These are phyloP conservation scores for Blastobasis adustella DNA, from an alignment of 2,888 invertebrate genomes.

Conservation along the genomic window DNA sequence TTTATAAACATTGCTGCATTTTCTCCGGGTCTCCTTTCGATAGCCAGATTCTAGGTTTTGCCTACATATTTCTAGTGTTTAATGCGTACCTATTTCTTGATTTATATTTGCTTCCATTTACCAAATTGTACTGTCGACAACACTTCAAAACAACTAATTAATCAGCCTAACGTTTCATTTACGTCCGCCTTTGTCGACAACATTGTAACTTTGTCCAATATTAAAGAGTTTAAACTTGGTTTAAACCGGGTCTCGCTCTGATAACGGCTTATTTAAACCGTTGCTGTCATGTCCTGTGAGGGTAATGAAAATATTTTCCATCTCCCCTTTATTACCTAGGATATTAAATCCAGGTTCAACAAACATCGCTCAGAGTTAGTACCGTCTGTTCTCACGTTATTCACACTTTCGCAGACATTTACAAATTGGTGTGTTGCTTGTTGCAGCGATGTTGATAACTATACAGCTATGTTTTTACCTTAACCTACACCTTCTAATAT, in stretches of 20 bases:
- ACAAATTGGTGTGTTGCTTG: too few species aligned
- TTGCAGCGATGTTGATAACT: too few species aligned
- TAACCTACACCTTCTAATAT: too few species aligned
- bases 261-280: slow-evolving; percentile 35
- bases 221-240: slow-evolving; percentile 37
- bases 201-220: slow-evolving; percentile 19
- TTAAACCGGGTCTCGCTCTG: slow-evolving; percentile 21
- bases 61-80: neutral
- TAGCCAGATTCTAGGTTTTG: neutral
- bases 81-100: neutral
- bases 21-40: too few species aligned
- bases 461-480: too few species aligned
- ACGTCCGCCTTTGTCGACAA: slow-evolving; percentile 2
- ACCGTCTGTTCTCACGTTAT: neutral
- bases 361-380: slow-evolving; percentile 25
- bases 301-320: slow-evolving; percentile 65
- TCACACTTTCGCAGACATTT: neutral
- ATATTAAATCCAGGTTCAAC: slow-evolving; percentile 58
- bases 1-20: too few species aligned
- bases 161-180: too few species aligned
- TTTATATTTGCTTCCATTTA: too few species aligned
- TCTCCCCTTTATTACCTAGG: slow-evolving; percentile 52
- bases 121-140: too few species aligned
- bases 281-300: slow-evolving; percentile 38
- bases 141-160: too few species aligned